Conservation (phyloP, 1,140 invertebrate species). For the Maniola jurtina region DNA sequence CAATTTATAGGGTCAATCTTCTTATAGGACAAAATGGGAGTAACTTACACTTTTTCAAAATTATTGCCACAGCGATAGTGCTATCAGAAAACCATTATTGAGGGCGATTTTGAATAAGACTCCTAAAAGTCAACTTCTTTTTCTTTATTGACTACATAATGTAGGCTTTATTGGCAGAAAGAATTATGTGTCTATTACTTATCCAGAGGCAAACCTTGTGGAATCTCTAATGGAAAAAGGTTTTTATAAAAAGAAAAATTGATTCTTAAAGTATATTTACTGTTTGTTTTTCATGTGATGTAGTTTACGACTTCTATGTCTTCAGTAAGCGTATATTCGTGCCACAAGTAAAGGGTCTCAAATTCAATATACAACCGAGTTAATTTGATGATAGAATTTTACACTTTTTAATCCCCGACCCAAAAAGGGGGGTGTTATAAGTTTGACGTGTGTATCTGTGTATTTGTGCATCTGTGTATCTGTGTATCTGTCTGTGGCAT, state of each 20-base stretch:
- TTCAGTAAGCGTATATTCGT: too few species aligned
- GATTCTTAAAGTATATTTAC: not conserved
- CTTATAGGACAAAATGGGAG: constrained; percentile 6
- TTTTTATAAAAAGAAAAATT: not conserved
- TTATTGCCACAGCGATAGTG: constrained; percentile 7
- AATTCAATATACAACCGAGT: too few species aligned
- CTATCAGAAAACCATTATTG: constrained; percentile 10
- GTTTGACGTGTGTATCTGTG: too few species aligned
- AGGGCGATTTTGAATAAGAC: constrained; percentile 5
- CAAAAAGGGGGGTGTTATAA: too few species aligned
- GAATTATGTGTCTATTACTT: constrained; percentile 9
- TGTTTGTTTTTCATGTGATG: not conserved
- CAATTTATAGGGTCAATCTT: constrained; percentile 10
- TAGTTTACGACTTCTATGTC: not conserved
- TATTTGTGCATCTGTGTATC: too few species aligned
- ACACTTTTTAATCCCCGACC: too few species aligned
- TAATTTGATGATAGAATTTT: too few species aligned
- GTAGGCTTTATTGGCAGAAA: constrained; percentile 5
- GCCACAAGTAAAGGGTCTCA: too few species aligned
- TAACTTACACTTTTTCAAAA: constrained; percentile 12
- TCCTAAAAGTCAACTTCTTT: constrained; percentile 3
- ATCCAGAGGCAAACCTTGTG: constrained; percentile 5
- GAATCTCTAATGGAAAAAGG: constrained; percentile 7
- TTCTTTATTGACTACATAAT: constrained; percentile 12
- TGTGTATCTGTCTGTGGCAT: too few species aligned